phyloP scores from a whole-genome alignment of 2,113 vertebrate genomes.

The Onychorhynchus coronatus region DNA sequence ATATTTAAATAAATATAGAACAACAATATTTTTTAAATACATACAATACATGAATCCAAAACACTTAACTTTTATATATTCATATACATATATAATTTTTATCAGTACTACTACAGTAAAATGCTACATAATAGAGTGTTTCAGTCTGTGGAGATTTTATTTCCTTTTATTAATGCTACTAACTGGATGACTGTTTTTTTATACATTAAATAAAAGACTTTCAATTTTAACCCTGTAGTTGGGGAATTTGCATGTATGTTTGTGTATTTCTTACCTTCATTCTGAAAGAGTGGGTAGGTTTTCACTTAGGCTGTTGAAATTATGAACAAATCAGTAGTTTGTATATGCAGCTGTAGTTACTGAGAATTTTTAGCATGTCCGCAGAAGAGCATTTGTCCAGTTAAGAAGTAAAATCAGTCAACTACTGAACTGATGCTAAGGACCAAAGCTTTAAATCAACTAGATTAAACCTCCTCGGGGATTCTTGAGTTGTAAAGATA shows the following conservation, averaged over 20 bases:
- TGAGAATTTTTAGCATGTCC: not conserved
- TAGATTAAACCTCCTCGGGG: constrained; percentile 19
- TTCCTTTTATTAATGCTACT: not conserved
- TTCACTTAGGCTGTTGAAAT: not conserved
- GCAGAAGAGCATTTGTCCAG: not conserved
- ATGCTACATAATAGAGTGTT: not conserved
- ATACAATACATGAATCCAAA: not conserved
- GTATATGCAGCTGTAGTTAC: not conserved
- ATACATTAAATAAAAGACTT: not conserved
- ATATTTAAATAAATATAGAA: not conserved
- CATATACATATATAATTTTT: not conserved
- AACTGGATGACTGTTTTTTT: not conserved
- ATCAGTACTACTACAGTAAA: not conserved
- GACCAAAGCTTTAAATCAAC: constrained; percentile 37
- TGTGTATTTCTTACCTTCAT: not conserved
- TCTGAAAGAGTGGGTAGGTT: not conserved
- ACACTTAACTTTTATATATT: not conserved
- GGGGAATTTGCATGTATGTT: not conserved
- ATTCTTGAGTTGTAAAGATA: constrained; percentile 25
- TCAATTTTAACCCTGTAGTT: not conserved
- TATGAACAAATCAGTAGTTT: not conserved
- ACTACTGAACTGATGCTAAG: not conserved
- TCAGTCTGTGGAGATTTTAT: not conserved
- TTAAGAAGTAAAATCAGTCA: not conserved
- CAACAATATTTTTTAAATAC: not conserved